Evolutionary conservation across 2,113 vertebrate genomes (phyloP).

Genomic region (Onychostruthus taczanowskii): DNA sequence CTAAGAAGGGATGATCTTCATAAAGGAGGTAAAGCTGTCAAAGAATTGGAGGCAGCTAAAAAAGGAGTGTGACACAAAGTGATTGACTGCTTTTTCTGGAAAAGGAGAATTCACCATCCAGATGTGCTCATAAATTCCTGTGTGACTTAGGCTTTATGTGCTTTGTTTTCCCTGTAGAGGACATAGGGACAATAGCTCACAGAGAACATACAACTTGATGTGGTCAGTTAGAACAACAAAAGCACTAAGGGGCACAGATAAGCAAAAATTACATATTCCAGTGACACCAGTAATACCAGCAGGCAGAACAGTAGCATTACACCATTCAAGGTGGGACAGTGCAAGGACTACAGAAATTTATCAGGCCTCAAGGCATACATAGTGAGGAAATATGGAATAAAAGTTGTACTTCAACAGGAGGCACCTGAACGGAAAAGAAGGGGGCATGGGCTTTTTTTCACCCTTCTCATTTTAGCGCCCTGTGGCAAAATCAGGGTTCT

Average conservation of each 20-base stretch:
- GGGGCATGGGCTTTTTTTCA: rapidly evolving
- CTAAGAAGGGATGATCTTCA: not conserved
- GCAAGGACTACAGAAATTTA: not conserved
- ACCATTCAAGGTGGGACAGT: not conserved
- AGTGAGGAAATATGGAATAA: not conserved
- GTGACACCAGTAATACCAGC: not conserved
- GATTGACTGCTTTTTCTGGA: not conserved
- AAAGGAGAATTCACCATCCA: not conserved
- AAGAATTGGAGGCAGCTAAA: not conserved
- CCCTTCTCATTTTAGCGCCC: not conserved
- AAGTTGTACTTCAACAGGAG: not conserved
- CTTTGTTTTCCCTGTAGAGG: not conserved
- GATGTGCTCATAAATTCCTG: not conserved
- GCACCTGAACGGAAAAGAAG: not conserved
- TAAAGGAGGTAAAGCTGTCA: not conserved
- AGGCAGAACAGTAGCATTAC: not conserved
- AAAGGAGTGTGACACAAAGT: not conserved
- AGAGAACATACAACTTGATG: not conserved
- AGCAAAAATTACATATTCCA: not conserved
- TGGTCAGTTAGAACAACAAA: not conserved
- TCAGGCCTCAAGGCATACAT: not conserved
- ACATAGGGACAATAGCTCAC: not conserved
- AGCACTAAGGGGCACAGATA: not conserved
- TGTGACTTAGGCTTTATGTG: not conserved
- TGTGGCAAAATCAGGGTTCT: not conserved